phyloP scores from a whole-genome alignment of 1,140 invertebrate genomes.

The Colletes gigas region DNA sequence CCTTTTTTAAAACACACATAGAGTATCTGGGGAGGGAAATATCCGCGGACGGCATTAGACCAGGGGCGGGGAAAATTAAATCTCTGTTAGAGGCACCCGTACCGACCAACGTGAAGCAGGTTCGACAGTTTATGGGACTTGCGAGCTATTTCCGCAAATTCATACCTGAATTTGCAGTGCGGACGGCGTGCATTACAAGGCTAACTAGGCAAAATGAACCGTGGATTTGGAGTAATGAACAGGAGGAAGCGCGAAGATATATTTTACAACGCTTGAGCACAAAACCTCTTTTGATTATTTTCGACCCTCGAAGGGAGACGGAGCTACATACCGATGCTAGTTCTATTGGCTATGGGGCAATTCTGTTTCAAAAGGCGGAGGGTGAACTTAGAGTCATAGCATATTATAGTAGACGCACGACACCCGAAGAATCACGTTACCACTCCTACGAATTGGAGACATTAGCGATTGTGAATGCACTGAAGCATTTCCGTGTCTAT shows the following conservation, averaged over 20 bases:
- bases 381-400: not conserved
- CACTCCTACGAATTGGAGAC: conserved; percentile 49
- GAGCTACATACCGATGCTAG: not conserved
- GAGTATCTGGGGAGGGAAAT: conserved; percentile 13
- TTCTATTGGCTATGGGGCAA: not conserved
- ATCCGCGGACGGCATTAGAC: not conserved
- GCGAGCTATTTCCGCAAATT: conserved; percentile 62
- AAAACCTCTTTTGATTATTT: not conserved
- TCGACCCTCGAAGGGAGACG: not conserved
- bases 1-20: not conserved
- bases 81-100: not conserved
- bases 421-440: not conserved
- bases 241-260: not conserved
- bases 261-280: no score
- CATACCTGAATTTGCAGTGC: conserved; percentile 16
- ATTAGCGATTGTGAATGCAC: conserved; percentile 43
- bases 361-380: not conserved
- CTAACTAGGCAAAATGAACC: not conserved
- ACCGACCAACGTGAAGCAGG: conserved; percentile 21
- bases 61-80: not conserved
- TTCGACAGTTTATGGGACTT: conserved; percentile 63
- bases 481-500: conserved; percentile 64
- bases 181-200: not conserved
- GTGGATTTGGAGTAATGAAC: not conserved
- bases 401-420: not conserved